Percentiles rank a stretch among this genome's conserved stretches.
These are phyloP conservation scores for Podilymbus podiceps DNA, from an alignment of 2,113 vertebrate species.

Conservation along the genomic window DNA sequence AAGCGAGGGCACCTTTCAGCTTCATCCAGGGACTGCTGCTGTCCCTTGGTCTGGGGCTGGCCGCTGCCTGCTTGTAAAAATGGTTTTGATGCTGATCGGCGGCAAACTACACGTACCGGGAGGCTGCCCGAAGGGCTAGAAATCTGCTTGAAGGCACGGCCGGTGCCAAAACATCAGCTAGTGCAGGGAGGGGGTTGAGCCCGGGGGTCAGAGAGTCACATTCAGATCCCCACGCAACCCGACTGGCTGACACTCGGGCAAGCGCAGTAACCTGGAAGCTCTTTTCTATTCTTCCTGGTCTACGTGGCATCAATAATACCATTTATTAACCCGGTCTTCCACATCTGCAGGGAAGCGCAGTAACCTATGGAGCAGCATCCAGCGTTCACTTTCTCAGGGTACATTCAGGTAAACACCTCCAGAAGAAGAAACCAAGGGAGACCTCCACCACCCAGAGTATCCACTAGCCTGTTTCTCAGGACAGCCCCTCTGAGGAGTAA, in stretches of 20 bases:
- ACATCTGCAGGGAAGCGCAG: neutral
- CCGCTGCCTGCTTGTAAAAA: neutral
- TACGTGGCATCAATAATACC: neutral
- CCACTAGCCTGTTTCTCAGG: neutral
- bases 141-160: neutral
- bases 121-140: neutral
- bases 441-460: neutral
- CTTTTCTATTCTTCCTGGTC: rapidly evolving
- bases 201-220: neutral
- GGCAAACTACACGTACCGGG: neutral
- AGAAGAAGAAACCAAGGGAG: neutral
- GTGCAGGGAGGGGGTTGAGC: neutral
- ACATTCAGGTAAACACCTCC: neutral
- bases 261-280: neutral
- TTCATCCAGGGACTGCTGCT: neutral
- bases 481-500: neutral
- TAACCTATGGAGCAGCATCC: neutral
- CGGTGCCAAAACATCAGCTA: neutral
- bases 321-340: neutral
- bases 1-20: rapidly evolving
- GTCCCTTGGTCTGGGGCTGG: neutral
- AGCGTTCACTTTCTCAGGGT: neutral
- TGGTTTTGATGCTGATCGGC: rapidly evolving
- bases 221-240: rapidly evolving
- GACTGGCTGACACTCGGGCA: neutral